phyloP scores from a whole-genome alignment of 2,888 invertebrate species.

The Hemithea aestivaria region DNA sequence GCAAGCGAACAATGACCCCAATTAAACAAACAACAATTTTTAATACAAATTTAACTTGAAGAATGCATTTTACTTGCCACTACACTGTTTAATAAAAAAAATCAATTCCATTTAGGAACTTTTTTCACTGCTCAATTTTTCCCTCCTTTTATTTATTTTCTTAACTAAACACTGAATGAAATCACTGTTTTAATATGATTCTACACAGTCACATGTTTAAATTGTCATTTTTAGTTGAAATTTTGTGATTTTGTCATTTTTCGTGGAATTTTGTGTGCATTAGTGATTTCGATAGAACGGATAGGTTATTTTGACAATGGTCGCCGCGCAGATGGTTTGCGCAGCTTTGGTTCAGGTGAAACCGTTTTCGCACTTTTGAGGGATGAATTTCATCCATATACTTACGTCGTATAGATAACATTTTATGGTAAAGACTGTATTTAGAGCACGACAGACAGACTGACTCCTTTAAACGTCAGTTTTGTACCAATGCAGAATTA shows the following conservation, averaged over 20 bases:
- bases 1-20: conserved; percentile 55
- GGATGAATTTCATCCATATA: conserved; percentile 41
- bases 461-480: too few relatives aligned
- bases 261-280: conserved; percentile 33
- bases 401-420: conserved; percentile 15
- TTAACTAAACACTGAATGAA: conserved; percentile 6
- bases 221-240: too few relatives aligned
- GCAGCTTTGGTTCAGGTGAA: conserved; percentile 38
- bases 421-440: too few relatives aligned
- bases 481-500: too few relatives aligned
- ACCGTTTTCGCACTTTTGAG: conserved; percentile 28
- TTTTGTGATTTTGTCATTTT: background rate
- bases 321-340: conserved; percentile 62
- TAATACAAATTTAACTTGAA: too few relatives aligned
- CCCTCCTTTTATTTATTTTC: conserved; percentile 19
- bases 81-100: conserved; percentile 5
- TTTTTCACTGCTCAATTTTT: conserved; percentile 8
- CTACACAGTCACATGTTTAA: background rate
- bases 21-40: too few relatives aligned
- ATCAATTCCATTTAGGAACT: conserved; percentile 9
- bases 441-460: too few relatives aligned
- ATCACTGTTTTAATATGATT: background rate
- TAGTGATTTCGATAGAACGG: conserved; percentile 39
- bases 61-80: too few relatives aligned
- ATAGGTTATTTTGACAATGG: conserved; percentile 68